Conservation (phyloP, 2,797 vertebrate species). For the Bufotes viridis region DNA sequence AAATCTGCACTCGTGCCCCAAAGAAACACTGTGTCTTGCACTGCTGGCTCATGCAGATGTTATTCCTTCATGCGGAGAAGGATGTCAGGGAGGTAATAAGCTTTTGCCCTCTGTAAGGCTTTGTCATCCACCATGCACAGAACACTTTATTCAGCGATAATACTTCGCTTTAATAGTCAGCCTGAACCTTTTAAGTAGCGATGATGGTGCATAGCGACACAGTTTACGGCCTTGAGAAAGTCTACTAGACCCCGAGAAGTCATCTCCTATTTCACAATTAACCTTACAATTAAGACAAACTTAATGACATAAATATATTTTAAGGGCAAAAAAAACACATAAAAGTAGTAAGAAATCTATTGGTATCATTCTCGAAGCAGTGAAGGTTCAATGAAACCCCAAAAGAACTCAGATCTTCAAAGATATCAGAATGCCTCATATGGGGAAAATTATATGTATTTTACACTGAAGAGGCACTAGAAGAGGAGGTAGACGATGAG, state of each 20-base stretch:
- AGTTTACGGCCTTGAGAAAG: background rate
- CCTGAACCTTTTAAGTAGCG: background rate
- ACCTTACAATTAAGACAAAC: too few relatives aligned
- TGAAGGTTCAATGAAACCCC: too few relatives aligned
- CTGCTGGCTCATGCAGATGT: slow-evolving; percentile 23
- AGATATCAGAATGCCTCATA: too few relatives aligned
- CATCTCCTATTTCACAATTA: too few relatives aligned
- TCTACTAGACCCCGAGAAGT: background rate
- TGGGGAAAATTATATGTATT: too few relatives aligned
- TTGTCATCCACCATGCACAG: slow-evolving; percentile 22
- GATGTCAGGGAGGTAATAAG: slow-evolving; percentile 12
- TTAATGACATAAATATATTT: too few relatives aligned
- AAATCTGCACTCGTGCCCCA: background rate
- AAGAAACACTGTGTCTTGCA: slow-evolving; percentile 31
- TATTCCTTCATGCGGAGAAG: slow-evolving; percentile 23
- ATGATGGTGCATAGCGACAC: background rate
- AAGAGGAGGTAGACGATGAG: too few relatives aligned
- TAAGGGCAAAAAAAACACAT: too few relatives aligned
- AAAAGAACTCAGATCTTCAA: too few relatives aligned
- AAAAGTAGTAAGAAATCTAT: too few relatives aligned
- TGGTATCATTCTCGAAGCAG: too few relatives aligned
- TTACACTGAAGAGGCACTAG: too few relatives aligned
- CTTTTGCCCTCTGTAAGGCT: slow-evolving; percentile 39
- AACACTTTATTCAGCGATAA: slow-evolving; percentile 16
- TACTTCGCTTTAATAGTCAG: background rate